These are phyloP conservation scores for Sinocyclocheilus anophthalmus DNA, from an alignment of 2,113 vertebrate genomes.

Conservation along the genomic window DNA sequence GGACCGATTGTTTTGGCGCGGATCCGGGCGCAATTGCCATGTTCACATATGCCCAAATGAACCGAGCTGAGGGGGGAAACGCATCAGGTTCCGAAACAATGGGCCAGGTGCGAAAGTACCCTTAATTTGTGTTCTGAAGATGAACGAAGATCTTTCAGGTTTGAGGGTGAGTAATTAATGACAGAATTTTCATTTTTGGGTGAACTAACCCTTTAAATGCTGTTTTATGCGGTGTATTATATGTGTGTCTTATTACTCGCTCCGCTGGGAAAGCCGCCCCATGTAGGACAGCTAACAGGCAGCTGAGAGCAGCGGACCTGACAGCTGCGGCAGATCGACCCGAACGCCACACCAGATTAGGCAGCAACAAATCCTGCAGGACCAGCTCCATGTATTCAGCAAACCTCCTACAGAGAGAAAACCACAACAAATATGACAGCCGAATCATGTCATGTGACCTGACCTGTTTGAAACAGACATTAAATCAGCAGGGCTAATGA, in stretches of 20 bases:
- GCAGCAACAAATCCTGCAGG: constrained; percentile 82
- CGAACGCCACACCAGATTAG: constrained; percentile 91
- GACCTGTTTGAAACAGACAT: neutral
- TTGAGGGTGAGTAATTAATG: too few relatives aligned
- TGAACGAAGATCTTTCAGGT: too few relatives aligned
- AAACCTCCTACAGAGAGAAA: constrained; percentile 77
- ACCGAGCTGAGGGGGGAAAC: too few relatives aligned
- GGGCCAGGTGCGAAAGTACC: too few relatives aligned
- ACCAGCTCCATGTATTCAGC: constrained; percentile 77
- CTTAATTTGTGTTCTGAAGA: too few relatives aligned
- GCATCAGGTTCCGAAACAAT: too few relatives aligned
- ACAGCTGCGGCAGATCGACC: constrained; percentile 88
- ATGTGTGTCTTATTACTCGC: constrained; percentile 76
- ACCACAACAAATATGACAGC: neutral
- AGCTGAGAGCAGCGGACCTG: constrained; percentile 86
- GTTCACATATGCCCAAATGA: too few relatives aligned
- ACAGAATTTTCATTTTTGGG: too few relatives aligned
- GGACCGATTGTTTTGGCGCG: too few relatives aligned
- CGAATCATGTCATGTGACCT: neutral
- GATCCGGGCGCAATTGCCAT: too few relatives aligned
- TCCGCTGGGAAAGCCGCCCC: constrained; percentile 72
- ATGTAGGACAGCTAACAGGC: constrained; percentile 86
- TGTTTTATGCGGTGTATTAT: neutral
- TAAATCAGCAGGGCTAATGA: neutral
- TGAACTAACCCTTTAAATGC: too few relatives aligned